Conservation (phyloP, 2,797 vertebrate genomes). For the Lophius americanus region DNA sequence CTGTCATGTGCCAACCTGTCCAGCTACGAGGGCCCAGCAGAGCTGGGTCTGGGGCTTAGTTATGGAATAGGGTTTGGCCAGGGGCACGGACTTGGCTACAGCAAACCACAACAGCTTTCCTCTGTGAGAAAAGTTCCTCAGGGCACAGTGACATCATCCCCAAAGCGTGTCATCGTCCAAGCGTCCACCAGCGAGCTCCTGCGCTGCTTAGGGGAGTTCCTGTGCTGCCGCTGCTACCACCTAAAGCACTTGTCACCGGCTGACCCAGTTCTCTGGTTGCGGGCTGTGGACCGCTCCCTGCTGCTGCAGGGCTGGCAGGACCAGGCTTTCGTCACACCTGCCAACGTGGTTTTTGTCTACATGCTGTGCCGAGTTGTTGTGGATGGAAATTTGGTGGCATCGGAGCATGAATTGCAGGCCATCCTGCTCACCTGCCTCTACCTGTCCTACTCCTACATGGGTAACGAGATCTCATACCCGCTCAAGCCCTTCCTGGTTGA, state of each 20-base stretch:
- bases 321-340: slow-evolving; percentile 88
- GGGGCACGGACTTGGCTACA: slow-evolving; percentile 62
- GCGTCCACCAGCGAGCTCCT: slow-evolving; percentile 88
- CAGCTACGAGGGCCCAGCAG: slow-evolving; percentile 81
- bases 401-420: slow-evolving; percentile 85
- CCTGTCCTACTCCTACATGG: slow-evolving; percentile 97
- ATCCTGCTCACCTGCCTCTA: slow-evolving; percentile 89
- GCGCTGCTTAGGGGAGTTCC: slow-evolving; percentile 85
- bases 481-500: slow-evolving; percentile 88
- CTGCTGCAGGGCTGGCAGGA: slow-evolving; percentile 89
- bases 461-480: slow-evolving; percentile 97
- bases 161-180: slow-evolving; percentile 84
- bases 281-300: slow-evolving; percentile 85
- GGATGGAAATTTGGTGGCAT: slow-evolving; percentile 81
- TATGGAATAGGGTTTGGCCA: slow-evolving; percentile 71
- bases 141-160: slow-evolving; percentile 64
- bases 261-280: slow-evolving; percentile 85
- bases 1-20: slow-evolving; percentile 86
- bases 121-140: slow-evolving; percentile 76
- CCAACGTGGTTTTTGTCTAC: slow-evolving; percentile 89
- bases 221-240: slow-evolving; percentile 84
- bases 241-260: slow-evolving; percentile 83
- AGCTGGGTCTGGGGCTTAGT: slow-evolving; percentile 68
- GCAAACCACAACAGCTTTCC: slow-evolving; percentile 76
- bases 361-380: slow-evolving; percentile 87